Conservation (phyloP, 2,797 vertebrate species). For the Oryzias sinensis region DNA sequence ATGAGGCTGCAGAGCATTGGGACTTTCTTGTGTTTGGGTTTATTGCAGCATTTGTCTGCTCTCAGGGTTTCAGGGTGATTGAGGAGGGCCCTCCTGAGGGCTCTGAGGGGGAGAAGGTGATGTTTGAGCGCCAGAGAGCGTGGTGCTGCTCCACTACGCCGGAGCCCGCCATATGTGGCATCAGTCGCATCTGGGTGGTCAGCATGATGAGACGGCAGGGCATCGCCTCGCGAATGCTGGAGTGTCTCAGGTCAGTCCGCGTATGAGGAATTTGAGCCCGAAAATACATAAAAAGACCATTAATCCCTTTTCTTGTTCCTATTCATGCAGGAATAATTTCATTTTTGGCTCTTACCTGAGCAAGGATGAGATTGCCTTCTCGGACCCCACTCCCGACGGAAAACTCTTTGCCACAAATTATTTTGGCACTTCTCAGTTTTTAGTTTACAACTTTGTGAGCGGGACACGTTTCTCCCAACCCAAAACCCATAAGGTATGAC, state of each 20-base stretch:
- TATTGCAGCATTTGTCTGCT: slow-evolving; percentile 6
- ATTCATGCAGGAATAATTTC: slow-evolving; percentile 90
- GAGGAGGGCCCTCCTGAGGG: slow-evolving; percentile 87
- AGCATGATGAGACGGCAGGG: slow-evolving; percentile 94
- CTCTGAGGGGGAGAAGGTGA: slow-evolving; percentile 90
- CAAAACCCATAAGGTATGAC: slow-evolving; percentile 62
- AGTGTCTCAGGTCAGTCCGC: slow-evolving; percentile 89
- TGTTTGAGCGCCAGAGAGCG: slow-evolving; percentile 94
- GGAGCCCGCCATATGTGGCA: slow-evolving; percentile 94
- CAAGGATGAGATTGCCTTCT: slow-evolving; percentile 99
- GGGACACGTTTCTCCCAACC: slow-evolving; percentile 66
- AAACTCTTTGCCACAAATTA: slow-evolving; percentile 97
- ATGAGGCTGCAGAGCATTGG: slow-evolving; percentile 43
- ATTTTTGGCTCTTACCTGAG: slow-evolving; percentile 95
- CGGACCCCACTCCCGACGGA: slow-evolving; percentile 96
- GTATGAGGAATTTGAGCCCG: not conserved
- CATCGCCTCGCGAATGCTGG: slow-evolving; percentile 94
- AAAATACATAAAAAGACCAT: not conserved
- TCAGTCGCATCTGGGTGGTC: slow-evolving; percentile 99
- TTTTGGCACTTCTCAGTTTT: slow-evolving; percentile 96
- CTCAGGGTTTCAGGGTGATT: slow-evolving; percentile 94
- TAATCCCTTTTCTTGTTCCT: not conserved
- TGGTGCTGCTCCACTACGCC: slow-evolving; percentile 96
- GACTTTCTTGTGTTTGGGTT: not conserved
- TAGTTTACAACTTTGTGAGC: slow-evolving; percentile 98